A percentile compares a stretch with the other conserved stretches of the same genome.
Conservation (phyloP, 2,888 invertebrate genomes). For the Colostygia pectinataria region DNA sequence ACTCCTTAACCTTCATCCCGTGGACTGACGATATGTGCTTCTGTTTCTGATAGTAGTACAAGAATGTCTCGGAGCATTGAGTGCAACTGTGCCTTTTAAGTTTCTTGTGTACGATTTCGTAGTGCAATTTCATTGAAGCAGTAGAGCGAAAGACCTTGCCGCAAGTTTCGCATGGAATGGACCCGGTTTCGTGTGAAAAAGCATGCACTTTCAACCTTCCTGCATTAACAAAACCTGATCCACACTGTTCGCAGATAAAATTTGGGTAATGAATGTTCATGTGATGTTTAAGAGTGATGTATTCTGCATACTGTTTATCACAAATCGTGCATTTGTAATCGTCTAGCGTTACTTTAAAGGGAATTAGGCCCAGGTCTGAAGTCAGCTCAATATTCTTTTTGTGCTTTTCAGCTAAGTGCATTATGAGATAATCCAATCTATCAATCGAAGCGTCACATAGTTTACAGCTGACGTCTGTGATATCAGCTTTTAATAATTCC, state of each 20-base stretch:
- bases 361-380: constrained; percentile 59
- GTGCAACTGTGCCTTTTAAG: constrained; percentile 69
- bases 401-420: constrained; percentile 57
- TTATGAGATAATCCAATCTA: constrained; percentile 52
- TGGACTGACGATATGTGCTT: constrained; percentile 67
- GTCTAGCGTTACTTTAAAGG: constrained; percentile 57
- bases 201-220: constrained; percentile 63
- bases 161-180: constrained; percentile 73
- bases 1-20: constrained; percentile 68
- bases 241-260: constrained; percentile 73
- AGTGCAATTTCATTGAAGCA: constrained; percentile 72
- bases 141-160: constrained; percentile 75
- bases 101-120: constrained; percentile 74
- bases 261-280: constrained; percentile 75
- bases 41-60: constrained; percentile 71
- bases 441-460: constrained; percentile 51
- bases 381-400: constrained; percentile 51
- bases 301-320: constrained; percentile 56
- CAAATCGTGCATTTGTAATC: constrained; percentile 64
- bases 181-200: constrained; percentile 65
- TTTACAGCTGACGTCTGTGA: constrained; percentile 60
- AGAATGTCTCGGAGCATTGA: constrained; percentile 65
- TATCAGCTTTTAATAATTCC: constrained; percentile 69
- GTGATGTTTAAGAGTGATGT: constrained; percentile 67
- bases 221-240: constrained; percentile 68